Evolutionary conservation across 2,797 vertebrate species (phyloP).

Genomic region (Syncerus caffer): DNA sequence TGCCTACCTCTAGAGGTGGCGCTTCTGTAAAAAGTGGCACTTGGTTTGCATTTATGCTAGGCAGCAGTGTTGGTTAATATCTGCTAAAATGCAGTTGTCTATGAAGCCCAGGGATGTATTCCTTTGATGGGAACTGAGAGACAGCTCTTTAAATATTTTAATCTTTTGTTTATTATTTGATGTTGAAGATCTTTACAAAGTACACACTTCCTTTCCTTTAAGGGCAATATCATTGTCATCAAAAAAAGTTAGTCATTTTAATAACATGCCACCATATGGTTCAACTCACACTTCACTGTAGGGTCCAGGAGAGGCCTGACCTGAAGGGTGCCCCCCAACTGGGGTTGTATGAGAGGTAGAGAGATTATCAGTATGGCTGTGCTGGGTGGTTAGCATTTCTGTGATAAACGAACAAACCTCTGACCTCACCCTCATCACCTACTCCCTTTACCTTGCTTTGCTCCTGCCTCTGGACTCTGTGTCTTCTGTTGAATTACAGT

Average conservation of each 20-base stretch:
- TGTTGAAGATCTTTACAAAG: neutral
- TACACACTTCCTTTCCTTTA: neutral
- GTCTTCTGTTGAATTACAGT: neutral
- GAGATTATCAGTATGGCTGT: neutral
- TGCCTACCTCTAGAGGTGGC: neutral
- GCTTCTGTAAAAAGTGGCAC: neutral
- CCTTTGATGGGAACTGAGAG: neutral
- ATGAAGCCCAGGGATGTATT: neutral
- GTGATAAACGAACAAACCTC: neutral
- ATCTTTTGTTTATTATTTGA: neutral
- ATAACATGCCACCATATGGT: neutral
- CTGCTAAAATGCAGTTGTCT: neutral
- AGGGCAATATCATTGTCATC: neutral
- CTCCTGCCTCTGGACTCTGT: neutral
- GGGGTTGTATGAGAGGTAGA: neutral
- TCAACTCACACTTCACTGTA: neutral
- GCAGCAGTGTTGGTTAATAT: neutral
- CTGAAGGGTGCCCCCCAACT: too few relatives aligned
- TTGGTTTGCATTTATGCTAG: neutral
- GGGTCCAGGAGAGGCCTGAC: neutral
- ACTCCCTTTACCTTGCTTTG: neutral
- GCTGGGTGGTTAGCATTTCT: neutral
- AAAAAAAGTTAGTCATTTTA: neutral
- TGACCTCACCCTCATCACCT: neutral
- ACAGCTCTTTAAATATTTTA: neutral